Evolutionary conservation across 2,113 vertebrate species (phyloP), one percentile per base, ranked within the genome.

Genomic region (Pachyramphus minor): DNA sequence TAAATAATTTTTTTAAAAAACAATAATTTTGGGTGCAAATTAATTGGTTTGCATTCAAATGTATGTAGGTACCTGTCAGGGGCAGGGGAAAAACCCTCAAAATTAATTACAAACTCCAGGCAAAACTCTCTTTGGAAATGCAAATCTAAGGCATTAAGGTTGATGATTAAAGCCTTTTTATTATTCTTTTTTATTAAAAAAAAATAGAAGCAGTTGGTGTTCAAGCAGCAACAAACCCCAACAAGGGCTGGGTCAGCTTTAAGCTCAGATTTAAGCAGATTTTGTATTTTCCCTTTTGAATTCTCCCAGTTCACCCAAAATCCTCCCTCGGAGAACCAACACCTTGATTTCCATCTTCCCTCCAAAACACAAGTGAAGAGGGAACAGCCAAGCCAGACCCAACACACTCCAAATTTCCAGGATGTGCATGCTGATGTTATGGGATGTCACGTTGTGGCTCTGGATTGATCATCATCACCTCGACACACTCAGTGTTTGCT

Each of bases 81-180:
- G 22, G 2, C 20, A 3, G 4, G 23, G 8, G 2, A 7, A 13
- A 4, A 5, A 17, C 2, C 0, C 60, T 21, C 42, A 9, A 23
- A 45, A n/a, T 44, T 6, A 9, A 2, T 56, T 17, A 14, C 23
- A 62, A 71, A 21, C 2, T 31, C 31, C 5, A 49, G 22, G 31
- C 7, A 39, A 60, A 58, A 31, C 27, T 75, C 64, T 50, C 25
- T 88, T 13, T 33, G 50, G 25, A 89, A 42, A 15, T 37, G 22
- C 5, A 30, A 69, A 71, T 8, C 5, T 19, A 10, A 41, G 12
- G 21, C 12, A 27, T 5, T 24, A 42, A 47, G 21, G 5, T 23
- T 10, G 9, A 7, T 3, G 16, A 58, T 2, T 20, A 19, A 71
- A 78, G 6, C 0, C 9, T 6, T 22, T 39, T n/a, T 12, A 3